Evolutionary conservation across 2,113 vertebrate species (phyloP), one percentile per base, ranked within the genome.

Genomic region (Aplodontia rufa): DNA sequence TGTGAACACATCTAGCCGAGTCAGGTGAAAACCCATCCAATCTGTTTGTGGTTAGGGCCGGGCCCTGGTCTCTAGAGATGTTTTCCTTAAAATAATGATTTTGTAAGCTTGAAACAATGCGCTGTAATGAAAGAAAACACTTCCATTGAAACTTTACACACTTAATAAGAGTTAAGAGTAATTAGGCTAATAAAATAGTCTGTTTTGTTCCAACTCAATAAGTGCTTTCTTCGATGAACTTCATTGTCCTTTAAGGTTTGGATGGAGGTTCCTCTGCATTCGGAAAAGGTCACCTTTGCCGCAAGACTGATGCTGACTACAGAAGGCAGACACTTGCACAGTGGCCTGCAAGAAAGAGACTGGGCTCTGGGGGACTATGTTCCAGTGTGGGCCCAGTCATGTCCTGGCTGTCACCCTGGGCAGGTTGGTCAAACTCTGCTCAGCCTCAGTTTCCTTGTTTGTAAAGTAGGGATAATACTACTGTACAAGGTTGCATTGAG

Each of bases 161-260:
- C 53, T 96, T 89, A 89, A 80, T 79, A 96, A 78, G 93, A 96
- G 94, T 88, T 93, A 89, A 94, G 94, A 95, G 45, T 87, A 87
- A 92, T 83, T 72, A 94, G 19, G 71, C n/a, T 90, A 92, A 79
- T 90, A 80, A 96, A 94, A 93, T 35, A 68, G 53, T 84, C 72
- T 84, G 32, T 81, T 96, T 91, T 28, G 51, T 96, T 97, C 78
- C 87, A 92, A 75, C 85, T 91, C 87, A 75, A 12, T 90, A 90
- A 93, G 9, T 75, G 60, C 14, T 66, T 82, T 82, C 74, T 97
- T 96, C 90, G 58, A 95, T 79, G 93, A 81, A 90, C n/a, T 69
- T 71, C 87, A 71, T 55, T 64, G 90, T 95, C 81, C 72, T 66
- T 92, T 92, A 90, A 79, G 95, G 88, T 85, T 69, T 86, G 69